Evolutionary conservation across 2,797 vertebrate species (phyloP).

Genomic region (Pseudochaenichthys georgianus): DNA sequence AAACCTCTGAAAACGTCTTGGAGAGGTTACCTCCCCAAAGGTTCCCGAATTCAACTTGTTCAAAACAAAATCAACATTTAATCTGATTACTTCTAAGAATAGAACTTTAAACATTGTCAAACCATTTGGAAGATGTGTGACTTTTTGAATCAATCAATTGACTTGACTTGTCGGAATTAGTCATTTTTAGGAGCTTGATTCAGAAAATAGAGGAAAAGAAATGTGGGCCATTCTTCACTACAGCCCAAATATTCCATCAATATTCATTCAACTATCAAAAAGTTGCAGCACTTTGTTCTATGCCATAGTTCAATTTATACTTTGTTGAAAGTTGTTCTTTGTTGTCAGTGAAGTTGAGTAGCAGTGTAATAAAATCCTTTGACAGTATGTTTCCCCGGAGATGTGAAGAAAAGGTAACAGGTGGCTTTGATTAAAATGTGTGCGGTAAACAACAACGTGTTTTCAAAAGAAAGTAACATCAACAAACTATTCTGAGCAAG

Average conservation of each 20-base stretch:
- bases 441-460: constrained; percentile 4
- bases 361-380: not conserved
- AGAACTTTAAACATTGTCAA: not conserved
- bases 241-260: not conserved
- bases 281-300: not conserved
- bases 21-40: not conserved
- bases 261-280: not conserved
- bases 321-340: not conserved
- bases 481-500: constrained; percentile 7
- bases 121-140: not conserved
- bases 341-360: not conserved
- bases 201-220: not conserved
- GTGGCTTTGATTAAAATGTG: constrained; percentile 24
- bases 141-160: not conserved
- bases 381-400: not conserved
- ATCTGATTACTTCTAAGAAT: not conserved
- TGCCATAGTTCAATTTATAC: not conserved
- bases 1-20: not conserved
- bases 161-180: not conserved
- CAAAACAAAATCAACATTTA: not conserved
- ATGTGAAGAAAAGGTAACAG: constrained; percentile 3
- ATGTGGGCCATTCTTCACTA: no score
- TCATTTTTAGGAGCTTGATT: not conserved
- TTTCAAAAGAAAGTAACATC: constrained; percentile 26
- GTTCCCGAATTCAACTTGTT: not conserved